Conservation (phyloP, 2,888 invertebrate genomes). For the Habrosyne pyritoides region DNA sequence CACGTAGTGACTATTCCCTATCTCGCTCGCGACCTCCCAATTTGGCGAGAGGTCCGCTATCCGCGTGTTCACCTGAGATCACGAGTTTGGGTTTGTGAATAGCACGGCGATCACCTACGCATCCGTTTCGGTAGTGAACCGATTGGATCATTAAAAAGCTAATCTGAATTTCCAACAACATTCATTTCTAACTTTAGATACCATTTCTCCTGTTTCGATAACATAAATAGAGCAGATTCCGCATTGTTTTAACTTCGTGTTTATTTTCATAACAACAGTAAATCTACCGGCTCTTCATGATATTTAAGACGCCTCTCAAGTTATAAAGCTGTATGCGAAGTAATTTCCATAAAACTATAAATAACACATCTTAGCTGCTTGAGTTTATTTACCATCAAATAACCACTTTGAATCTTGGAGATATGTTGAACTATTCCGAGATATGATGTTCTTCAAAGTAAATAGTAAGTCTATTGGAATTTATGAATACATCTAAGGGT, state of each 20-base stretch:
- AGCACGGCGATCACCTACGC: too few species aligned
- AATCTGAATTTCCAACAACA: too few species aligned
- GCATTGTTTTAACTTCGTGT: not conserved
- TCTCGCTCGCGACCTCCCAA: too few species aligned
- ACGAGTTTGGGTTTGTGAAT: too few species aligned
- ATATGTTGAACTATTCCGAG: not conserved
- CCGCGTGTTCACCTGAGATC: too few species aligned
- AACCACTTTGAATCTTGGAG: not conserved
- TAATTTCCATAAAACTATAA: slow-evolving; percentile 31
- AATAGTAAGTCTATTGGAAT: too few species aligned
- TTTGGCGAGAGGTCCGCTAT: too few species aligned
- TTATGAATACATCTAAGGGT: too few species aligned
- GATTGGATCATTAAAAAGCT: too few species aligned
- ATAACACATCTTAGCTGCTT: slow-evolving; percentile 17
- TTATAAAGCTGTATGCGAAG: slow-evolving; percentile 24
- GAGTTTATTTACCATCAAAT: not conserved
- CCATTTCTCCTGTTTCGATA: not conserved
- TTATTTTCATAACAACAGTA: not conserved
- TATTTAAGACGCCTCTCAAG: slow-evolving; percentile 4
- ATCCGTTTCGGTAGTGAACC: too few species aligned
- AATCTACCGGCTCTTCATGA: slow-evolving; percentile 15
- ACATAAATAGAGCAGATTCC: not conserved
- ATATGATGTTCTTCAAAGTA: not conserved
- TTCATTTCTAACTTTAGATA: not conserved
- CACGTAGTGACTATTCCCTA: too few species aligned